Percentiles rank a stretch among this genome's conserved stretches.
phyloP scores from a whole-genome alignment of 2,888 invertebrate genomes.

The Malacosoma neustria region DNA sequence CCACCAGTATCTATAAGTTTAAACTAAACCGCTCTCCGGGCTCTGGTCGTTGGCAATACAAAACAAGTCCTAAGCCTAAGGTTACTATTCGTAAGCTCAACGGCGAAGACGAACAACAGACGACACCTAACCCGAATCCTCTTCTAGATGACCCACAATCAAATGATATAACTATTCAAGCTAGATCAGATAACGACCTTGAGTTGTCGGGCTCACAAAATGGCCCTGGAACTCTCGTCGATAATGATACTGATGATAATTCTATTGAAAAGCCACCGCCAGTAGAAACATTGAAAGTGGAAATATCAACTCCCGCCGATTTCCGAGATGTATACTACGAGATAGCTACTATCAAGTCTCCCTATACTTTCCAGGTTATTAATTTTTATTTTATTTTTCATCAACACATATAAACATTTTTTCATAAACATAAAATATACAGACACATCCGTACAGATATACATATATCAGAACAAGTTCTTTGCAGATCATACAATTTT shows the following conservation, averaged over 20 bases:
- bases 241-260: slow-evolving; percentile 77
- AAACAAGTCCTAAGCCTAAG: slow-evolving; percentile 90
- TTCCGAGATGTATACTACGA: slow-evolving; percentile 91
- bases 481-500: too few species aligned
- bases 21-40: slow-evolving; percentile 88
- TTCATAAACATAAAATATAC: too few species aligned
- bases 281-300: slow-evolving; percentile 89
- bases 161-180: slow-evolving; percentile 73
- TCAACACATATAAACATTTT: background rate
- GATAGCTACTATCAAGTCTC: slow-evolving; percentile 92
- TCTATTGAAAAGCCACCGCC: slow-evolving; percentile 78
- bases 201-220: slow-evolving; percentile 83
- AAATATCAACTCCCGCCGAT: slow-evolving; percentile 91
- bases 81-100: slow-evolving; percentile 84
- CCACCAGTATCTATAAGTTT: slow-evolving; percentile 84
- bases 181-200: slow-evolving; percentile 78
- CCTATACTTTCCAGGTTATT: slow-evolving; percentile 91
- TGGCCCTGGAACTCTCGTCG: slow-evolving; percentile 75
- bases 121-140: slow-evolving; percentile 58
- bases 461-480: too few species aligned
- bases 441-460: too few species aligned
- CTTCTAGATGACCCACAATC: slow-evolving; percentile 55
- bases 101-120: slow-evolving; percentile 68
- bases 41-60: slow-evolving; percentile 92
- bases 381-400: background rate